Evolutionary conservation across 2,113 vertebrate genomes (phyloP), one percentile per base, ranked within the genome.

Genomic region (Alethe diademata): DNA sequence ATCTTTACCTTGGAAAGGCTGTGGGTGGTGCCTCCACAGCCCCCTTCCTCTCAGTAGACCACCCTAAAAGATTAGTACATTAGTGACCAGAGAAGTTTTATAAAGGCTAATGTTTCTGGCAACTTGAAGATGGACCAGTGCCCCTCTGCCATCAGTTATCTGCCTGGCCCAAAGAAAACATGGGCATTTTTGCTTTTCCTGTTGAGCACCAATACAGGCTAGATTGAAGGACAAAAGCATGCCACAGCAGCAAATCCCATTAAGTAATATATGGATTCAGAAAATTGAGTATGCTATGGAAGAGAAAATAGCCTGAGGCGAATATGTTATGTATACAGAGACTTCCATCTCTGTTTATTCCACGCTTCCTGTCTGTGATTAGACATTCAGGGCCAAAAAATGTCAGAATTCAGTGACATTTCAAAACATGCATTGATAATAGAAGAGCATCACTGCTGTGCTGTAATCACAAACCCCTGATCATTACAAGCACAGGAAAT

Each of bases 181-280:
- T 2, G 22, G 31, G 23, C 3, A 1, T 53, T 95, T 64, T 35
- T 50, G 13, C n/a, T 79, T 94, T 78, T 82, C 24, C 53, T 92
- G 67, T 45, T 88, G 54, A 64, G 36, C 88, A 80, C 26, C 5
- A n/a, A 48, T 43, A 67, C 31, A 84, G 23, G 12, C 61, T 66
- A 48, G 69, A 45, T 3, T 38, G 42, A 95, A 79, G 56, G 62
- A 76, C 17, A 78, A 84, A 95, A 85, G 12, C 25, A 81, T 43
- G 53, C 78, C 66, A 88, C 23, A 71, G 40, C 65, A 83, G 62
- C 60, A 91, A 96, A 93, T 89, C 42, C 69, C 83, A 64, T 87
- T 67, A 92, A 97, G 86, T n/a, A 90, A 80, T 73, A 74, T 29
- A 65, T 64, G 51, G 38, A 88, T 87, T 85, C 57, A 83, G 92